Evolutionary conservation across 2,113 vertebrate genomes (phyloP), one percentile per base, ranked within the genome.

Genomic region (Calonectris borealis): DNA sequence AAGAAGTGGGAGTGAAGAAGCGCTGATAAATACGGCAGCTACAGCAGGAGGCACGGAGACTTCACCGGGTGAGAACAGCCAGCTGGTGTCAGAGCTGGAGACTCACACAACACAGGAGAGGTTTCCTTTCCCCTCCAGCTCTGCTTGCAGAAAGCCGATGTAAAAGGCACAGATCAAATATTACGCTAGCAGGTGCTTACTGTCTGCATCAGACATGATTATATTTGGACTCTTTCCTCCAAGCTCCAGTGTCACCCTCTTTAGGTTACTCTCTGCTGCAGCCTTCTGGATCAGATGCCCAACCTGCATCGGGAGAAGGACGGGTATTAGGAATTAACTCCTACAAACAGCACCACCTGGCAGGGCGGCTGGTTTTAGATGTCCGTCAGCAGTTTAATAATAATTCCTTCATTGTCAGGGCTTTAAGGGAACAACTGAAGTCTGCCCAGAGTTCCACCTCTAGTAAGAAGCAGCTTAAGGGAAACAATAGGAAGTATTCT

Each of bases 191-290:
- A 11, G 32, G 40, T 18, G 71, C 98, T 97, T 96, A 99, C 99
- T 98, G 86, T 99, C 98, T 2, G 99, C 99, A 38, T 99, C 99
- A 6, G 99, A 99, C 97, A 99, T 85, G 97, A 99, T 98, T 90
- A 99, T 99, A 10, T 99, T 99, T 3, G 99, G 99, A 91, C 99
- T 99, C 97, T 99, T 99, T 13, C 99, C 99, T 57, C 99, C 99
- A 7, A 99, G 98, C 94, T 99, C 99, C 96, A 99, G 97, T 1
- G 99, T 99, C 86, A 99, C 99, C 80, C 98, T 99, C 97, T 99
- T 99, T 83, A 99, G 97, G 96, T 99, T 99, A 71, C 99, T 99
- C 69, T 60, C 98, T 42, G 99, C 99, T 15, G 99, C 98, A 11
- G 99, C 99, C 91, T 99, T 98, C 96, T 99, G 99, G 97, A 99